phyloP scores from a whole-genome alignment of 2,797 vertebrate genomes.

The Sternarchorhynchus goeldii region DNA sequence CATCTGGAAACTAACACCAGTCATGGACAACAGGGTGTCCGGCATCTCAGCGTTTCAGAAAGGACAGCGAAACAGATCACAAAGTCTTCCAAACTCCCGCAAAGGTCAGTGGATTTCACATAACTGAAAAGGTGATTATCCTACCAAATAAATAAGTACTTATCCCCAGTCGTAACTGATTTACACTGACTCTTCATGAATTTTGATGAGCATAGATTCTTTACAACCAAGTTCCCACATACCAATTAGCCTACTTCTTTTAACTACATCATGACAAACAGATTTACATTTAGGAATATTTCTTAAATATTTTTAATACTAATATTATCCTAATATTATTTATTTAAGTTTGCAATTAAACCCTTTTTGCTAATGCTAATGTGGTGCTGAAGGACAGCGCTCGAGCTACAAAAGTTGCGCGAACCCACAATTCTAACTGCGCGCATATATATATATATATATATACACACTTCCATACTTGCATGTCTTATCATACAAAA shows the following conservation, averaged over 20 bases:
- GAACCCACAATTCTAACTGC: not conserved
- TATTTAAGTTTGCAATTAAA: conserved; percentile 2
- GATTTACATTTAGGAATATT: too few relatives aligned
- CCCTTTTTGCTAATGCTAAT: conserved; percentile 3
- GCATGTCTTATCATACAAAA: not conserved
- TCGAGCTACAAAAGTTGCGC: conserved; percentile 8
- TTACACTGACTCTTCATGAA: too few relatives aligned
- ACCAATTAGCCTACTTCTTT: too few relatives aligned
- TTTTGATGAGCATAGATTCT: too few relatives aligned
- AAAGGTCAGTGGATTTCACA: conserved; percentile 65
- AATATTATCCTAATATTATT: not conserved
- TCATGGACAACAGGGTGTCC: conserved; percentile 68
- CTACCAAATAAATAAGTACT: too few relatives aligned
- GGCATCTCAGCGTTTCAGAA: conserved; percentile 62
- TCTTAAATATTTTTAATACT: not conserved
- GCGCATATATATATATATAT: too few relatives aligned
- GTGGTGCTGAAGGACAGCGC: conserved; percentile 78
- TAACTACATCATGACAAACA: too few relatives aligned
- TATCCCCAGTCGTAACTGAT: too few relatives aligned
- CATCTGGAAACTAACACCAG: conserved; percentile 43
- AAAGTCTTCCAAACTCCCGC: conserved; percentile 65
- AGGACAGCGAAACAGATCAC: conserved; percentile 66
- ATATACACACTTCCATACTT: not conserved
- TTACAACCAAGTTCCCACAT: too few relatives aligned
- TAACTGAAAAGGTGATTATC: not conserved